Percentiles rank a stretch among this genome's conserved stretches.
These are phyloP conservation scores for Dendropsophus ebraccatus DNA, from an alignment of 2,113 vertebrate genomes.

Conservation along the genomic window DNA sequence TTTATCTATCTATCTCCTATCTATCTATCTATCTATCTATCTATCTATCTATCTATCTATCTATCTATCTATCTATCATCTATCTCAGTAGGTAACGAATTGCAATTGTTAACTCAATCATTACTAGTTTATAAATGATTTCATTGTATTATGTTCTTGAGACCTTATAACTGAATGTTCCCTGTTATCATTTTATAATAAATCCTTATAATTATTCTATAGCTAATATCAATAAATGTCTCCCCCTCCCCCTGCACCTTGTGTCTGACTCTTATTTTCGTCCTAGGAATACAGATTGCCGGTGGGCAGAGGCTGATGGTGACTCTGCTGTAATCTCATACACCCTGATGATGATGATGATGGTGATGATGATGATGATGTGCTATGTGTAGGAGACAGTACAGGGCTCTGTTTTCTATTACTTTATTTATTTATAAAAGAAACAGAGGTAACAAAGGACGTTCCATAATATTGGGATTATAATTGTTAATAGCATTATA, in stretches of 20 bases:
- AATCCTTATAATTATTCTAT: not conserved
- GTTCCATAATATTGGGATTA: not conserved
- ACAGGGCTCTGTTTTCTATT: not conserved
- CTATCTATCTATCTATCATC: no score
- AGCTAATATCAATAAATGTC: not conserved
- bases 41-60: no score
- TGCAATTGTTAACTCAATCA: no score
- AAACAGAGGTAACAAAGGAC: not conserved
- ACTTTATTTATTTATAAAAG: not conserved
- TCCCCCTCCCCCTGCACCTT: not conserved
- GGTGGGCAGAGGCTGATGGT: not conserved
- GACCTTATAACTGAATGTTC: not conserved
- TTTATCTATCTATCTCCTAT: no score
- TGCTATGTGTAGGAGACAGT: not conserved
- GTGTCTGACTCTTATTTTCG: not conserved
- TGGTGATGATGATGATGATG: not conserved
- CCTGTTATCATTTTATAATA: not conserved
- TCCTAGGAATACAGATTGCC: not conserved
- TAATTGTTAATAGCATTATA: no score
- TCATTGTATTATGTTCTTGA: not conserved
- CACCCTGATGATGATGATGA: not conserved
- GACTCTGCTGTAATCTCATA: not conserved
- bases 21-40: no score
- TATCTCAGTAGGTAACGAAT: no score
- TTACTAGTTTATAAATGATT: no score